phyloP scores from a whole-genome alignment of 2,797 vertebrate genomes.

The Neoniphon sammara region DNA sequence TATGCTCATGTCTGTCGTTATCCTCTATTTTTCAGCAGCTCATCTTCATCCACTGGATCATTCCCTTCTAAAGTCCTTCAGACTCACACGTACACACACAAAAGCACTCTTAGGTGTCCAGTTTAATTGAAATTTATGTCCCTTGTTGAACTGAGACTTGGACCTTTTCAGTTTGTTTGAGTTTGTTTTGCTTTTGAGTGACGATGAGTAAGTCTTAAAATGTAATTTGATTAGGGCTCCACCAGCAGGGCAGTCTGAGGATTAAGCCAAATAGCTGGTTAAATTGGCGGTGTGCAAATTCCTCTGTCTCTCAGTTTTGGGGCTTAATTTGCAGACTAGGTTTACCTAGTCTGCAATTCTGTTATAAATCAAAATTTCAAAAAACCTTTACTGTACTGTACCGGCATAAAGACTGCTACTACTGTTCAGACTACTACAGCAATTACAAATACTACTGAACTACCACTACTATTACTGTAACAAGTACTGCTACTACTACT shows the following conservation, averaged over 20 bases:
- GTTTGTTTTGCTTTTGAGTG: background rate
- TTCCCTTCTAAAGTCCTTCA: background rate
- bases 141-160: background rate
- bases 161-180: no score
- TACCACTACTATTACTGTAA: no score
- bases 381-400: no score
- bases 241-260: background rate
- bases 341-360: constrained; percentile 6
- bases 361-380: no score
- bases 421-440: no score
- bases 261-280: background rate
- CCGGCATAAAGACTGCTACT: no score
- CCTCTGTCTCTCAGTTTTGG: background rate
- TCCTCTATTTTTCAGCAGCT: background rate
- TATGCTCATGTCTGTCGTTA: background rate
- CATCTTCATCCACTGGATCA: background rate
- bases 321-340: background rate
- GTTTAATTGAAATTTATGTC: background rate
- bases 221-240: background rate
- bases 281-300: background rate
- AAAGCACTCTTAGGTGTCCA: background rate
- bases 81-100: background rate
- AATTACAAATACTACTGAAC: no score
- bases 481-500: no score
- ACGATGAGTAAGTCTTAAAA: background rate